Evolutionary conservation across 2,113 vertebrate genomes (phyloP), one percentile per base, ranked within the genome.

Genomic region (Clinocottus analis): DNA sequence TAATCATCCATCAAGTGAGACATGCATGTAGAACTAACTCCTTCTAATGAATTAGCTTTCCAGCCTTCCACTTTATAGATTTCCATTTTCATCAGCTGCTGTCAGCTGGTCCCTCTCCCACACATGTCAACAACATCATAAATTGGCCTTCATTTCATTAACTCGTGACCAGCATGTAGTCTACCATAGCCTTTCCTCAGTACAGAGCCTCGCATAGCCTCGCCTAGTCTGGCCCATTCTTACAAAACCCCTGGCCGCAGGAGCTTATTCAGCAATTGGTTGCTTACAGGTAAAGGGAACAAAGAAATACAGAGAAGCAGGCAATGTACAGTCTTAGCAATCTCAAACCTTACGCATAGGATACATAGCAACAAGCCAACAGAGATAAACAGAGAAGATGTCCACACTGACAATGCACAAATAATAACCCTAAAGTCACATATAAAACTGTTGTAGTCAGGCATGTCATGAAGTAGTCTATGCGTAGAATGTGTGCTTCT

Each of bases 101-200:
- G 51, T n/a, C 12, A 61, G 43, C 43, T 72, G 58, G 49, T 27
- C 19, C 70, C 86, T 29, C 72, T 72, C 61, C 82, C 47, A 75
- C 41, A 8, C 84, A 80, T 59, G 75, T 90, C 82, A 75, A 25
- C 72, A 88, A 25, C 58, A 80, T 87, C 82, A 91, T 88, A 93
- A 92, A 92, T 91, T 82, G 83, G 43, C 84, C 35, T 74, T 79
- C 76, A 89, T 90, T 92, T 87, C 85, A 90, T 89, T 85, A 92
- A 85, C 47, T 66, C 55, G 60, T 53, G 55, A 77, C 62, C 49
- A 85, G 58, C 39, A 39, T 81, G 72, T 31, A 12, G 61, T 43
- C 60, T n/a, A 27, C 41, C 25, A 21, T 27, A 49, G 47, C 51
- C 21, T 19, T 59, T 80, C 63, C 64, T 60, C 9, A 47, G 21